Evolutionary conservation across 2,113 vertebrate genomes (phyloP).

Genomic region (Taurulus bubalis): DNA sequence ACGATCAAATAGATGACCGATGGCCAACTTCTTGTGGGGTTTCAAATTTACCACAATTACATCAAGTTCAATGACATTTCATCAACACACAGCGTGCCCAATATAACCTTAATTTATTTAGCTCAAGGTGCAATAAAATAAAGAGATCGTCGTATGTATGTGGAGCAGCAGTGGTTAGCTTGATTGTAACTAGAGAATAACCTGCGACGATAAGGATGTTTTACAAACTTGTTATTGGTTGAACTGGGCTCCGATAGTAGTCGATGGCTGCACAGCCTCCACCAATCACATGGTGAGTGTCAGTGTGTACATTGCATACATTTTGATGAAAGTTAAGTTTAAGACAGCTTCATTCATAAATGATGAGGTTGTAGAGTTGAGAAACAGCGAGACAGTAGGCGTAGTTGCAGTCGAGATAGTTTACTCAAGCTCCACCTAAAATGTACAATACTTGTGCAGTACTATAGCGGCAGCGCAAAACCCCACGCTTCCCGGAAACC

Average conservation of each 20-base stretch:
- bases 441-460: too few relatives aligned
- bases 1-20: slow-evolving; percentile 22
- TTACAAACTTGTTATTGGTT: neutral
- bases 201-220: neutral
- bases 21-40: neutral
- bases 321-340: neutral
- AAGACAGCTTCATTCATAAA: neutral
- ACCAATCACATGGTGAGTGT: neutral
- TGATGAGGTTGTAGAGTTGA: too few relatives aligned
- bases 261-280: neutral
- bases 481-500: too few relatives aligned
- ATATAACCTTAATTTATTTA: neutral
- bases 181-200: neutral
- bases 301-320: too few relatives aligned
- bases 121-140: neutral
- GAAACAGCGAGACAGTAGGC: too few relatives aligned
- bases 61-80: neutral
- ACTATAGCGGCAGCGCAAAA: too few relatives aligned
- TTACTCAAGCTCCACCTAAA: too few relatives aligned
- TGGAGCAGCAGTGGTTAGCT: neutral
- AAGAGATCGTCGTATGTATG: neutral
- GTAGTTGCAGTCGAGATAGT: too few relatives aligned
- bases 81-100: neutral
- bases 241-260: neutral
- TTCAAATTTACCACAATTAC: neutral